Evolutionary conservation across 2,113 vertebrate species (phyloP).

Genomic region (Platichthys stellatus): DNA sequence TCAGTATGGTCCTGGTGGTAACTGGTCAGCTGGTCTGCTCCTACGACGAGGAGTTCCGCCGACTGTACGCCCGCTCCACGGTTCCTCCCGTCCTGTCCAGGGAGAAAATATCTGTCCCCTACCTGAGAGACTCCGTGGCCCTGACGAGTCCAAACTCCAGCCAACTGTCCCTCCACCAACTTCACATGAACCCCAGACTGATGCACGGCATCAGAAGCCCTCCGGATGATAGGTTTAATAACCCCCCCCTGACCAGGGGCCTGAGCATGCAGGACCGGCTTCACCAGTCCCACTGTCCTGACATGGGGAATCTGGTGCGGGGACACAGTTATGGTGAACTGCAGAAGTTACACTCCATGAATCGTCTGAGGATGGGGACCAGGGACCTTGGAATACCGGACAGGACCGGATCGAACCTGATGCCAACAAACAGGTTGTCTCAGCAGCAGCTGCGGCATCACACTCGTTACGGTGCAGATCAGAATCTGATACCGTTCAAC

Average conservation of each 20-base stretch:
- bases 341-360: constrained; percentile 83
- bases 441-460: constrained; percentile 61
- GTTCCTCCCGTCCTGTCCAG: constrained; percentile 76
- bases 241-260: constrained; percentile 77
- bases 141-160: constrained; percentile 84
- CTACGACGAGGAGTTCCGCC: constrained; percentile 93
- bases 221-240: constrained; percentile 75
- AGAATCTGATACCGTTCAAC: constrained; percentile 73
- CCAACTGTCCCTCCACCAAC: constrained; percentile 83
- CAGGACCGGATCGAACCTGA: constrained; percentile 42
- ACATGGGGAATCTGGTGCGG: constrained; percentile 84
- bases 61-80: constrained; percentile 88
- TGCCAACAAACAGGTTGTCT: constrained; percentile 32
- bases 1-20: constrained; percentile 93
- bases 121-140: constrained; percentile 67
- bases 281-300: constrained; percentile 82
- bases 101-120: constrained; percentile 36
- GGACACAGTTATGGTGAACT: constrained; percentile 91
- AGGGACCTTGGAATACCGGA: constrained; percentile 64
- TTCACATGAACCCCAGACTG: constrained; percentile 78
- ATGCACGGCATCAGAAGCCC: constrained; percentile 54
- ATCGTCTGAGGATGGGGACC: constrained; percentile 80
- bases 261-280: constrained; percentile 85
- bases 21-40: constrained; percentile 90
- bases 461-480: constrained; percentile 57